Percentiles rank a stretch among this genome's conserved stretches.
These are phyloP conservation scores for Masticophis lateralis DNA, from an alignment of 2,797 vertebrate genomes.

Conservation along the genomic window DNA sequence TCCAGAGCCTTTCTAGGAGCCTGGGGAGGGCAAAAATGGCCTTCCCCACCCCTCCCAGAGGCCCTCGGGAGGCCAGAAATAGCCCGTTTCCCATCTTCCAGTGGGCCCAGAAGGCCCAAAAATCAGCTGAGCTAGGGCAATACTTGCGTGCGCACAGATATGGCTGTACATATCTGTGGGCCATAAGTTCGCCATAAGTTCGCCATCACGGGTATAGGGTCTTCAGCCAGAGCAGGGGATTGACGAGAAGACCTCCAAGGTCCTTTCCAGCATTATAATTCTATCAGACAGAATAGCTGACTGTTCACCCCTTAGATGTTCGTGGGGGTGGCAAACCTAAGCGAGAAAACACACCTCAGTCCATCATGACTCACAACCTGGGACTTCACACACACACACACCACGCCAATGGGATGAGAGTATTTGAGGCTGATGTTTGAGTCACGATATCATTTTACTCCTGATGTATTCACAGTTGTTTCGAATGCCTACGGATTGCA, in stretches of 20 bases:
- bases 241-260: not conserved
- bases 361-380: not conserved
- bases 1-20: too few relatives aligned
- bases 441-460: not conserved
- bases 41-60: too few relatives aligned
- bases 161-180: too few relatives aligned
- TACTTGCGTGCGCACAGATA: too few relatives aligned
- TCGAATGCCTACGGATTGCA: not conserved
- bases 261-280: not conserved
- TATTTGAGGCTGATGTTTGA: not conserved
- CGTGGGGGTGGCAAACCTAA: not conserved
- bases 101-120: too few relatives aligned
- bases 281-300: not conserved
- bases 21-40: too few relatives aligned
- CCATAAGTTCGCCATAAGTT: too few relatives aligned
- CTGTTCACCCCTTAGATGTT: not conserved
- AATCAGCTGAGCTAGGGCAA: too few relatives aligned
- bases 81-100: too few relatives aligned
- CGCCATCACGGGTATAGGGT: not conserved
- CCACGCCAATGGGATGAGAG: not conserved
- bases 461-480: not conserved
- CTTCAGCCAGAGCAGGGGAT: not conserved
- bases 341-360: not conserved
- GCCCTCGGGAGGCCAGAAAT: too few relatives aligned
- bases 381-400: not conserved